Base-by-base conservation (phyloP, 2,888 invertebrate genomes). In the Pogonocherus hispidulus region DNA sequence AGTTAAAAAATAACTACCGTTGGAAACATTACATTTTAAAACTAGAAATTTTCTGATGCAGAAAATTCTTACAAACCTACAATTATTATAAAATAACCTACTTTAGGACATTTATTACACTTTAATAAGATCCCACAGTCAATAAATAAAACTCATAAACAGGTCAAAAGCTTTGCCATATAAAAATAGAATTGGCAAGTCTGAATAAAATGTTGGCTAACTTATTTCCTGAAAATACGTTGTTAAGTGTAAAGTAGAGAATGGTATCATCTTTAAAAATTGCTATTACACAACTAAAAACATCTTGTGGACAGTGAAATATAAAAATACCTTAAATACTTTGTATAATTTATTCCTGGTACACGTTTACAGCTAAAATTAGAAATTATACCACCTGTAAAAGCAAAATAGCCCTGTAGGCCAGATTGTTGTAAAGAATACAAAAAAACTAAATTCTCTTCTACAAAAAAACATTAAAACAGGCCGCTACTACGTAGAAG, bases 31-130 rank as follows among this genome's bases (percentile, higher is more conserved):
- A 59, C 19, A 44, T 27, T 20, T 49, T 52, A 54, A 62, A 65
- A 59, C 52, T 49, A 16, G 52, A 56, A 57, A 67, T 73, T 75
- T 75, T 75, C 75, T 75, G 75, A 75, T 75, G 66, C 75, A 75
- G 75, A 75, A 75, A 75, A 75, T 62, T 63, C 41, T 32, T 47
- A 27, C 32, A 32, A 55, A 32, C 3, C 47, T 46, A 59, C 47
- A 20, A 23, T 51, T 44, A 44, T 37, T 63, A 63, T 22, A 46
- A 63, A 63, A 63, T 44, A 51, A 47, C 27, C 47, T 47, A 23
- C 18, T 32, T 47, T 47, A 19, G 44, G 32, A 47, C 32, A 22
- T 51, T 62, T 51, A 62, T 22, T 62, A 60, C 32, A 59, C 35
- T 49, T 51, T 22, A 62, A 62, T 51, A 37, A 16, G 51, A 62